phyloP scores from a whole-genome alignment of 2,113 vertebrate genomes.

The Catagonus wagneri region DNA sequence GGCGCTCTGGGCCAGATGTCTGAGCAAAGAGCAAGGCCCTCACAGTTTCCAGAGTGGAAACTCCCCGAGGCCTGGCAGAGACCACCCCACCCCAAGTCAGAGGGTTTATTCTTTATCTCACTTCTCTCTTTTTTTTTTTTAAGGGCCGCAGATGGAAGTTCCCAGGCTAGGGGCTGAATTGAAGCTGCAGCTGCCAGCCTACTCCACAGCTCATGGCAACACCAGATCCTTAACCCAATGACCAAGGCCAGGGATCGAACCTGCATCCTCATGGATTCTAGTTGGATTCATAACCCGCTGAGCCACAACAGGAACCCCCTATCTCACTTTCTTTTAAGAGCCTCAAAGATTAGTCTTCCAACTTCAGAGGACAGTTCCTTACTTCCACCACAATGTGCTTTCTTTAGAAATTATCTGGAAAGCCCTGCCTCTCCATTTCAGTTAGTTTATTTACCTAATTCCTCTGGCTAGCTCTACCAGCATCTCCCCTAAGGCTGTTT shows the following conservation, averaged over 20 bases:
- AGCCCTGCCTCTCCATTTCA: neutral
- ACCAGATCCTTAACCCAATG: too few species aligned
- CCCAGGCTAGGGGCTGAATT: too few species aligned
- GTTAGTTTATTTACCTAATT: neutral
- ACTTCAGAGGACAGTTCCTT: neutral
- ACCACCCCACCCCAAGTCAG: neutral
- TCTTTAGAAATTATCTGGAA: neutral
- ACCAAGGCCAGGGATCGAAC: too few species aligned
- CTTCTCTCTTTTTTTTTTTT: too few species aligned
- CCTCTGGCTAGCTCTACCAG: neutral
- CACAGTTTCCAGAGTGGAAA: neutral
- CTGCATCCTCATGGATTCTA: too few species aligned
- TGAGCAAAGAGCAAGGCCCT: neutral
- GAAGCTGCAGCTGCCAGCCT: too few species aligned
- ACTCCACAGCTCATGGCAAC: too few species aligned
- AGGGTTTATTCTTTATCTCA: too few species aligned
- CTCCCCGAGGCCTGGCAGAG: neutral
- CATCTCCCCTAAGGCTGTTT: neutral
- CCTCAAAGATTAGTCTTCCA: constrained; percentile 33
- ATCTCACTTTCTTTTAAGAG: neutral
- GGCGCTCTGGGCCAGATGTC: neutral
- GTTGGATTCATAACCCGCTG: too few species aligned
- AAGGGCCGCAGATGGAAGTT: too few species aligned
- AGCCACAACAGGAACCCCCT: neutral
- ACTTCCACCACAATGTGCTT: neutral